Evolutionary conservation across 2,888 invertebrate genomes (phyloP).

Genomic region (Amphiduros pacificus): DNA sequence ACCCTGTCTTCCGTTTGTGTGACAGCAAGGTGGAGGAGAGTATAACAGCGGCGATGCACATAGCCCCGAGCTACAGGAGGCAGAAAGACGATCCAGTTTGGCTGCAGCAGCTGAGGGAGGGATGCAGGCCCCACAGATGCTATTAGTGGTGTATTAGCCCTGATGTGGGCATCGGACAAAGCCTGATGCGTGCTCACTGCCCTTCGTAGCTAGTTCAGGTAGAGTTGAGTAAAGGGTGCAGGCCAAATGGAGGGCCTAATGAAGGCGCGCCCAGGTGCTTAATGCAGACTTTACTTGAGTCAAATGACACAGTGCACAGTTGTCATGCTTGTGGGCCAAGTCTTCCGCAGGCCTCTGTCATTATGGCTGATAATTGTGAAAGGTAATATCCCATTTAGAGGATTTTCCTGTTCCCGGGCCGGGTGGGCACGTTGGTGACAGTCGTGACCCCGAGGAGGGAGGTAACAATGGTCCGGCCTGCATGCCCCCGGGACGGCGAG

Average conservation of each 20-base stretch:
- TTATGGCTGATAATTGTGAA: neutral
- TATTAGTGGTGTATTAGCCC: too few relatives aligned
- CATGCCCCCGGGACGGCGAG: too few relatives aligned
- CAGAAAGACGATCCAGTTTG: too few relatives aligned
- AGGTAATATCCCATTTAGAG: constrained; percentile 3
- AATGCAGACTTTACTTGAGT: neutral
- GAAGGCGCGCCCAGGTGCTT: constrained; percentile 1
- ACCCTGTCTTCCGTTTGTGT: too few relatives aligned
- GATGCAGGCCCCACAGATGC: too few relatives aligned
- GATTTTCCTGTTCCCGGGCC: neutral
- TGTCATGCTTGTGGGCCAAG: neutral
- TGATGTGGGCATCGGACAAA: too few relatives aligned
- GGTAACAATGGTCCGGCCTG: too few relatives aligned
- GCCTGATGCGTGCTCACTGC: neutral
- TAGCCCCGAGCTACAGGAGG: too few relatives aligned
- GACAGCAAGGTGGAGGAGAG: too few relatives aligned
- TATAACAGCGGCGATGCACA: too few relatives aligned
- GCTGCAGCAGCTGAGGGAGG: too few relatives aligned
- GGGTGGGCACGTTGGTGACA: neutral
- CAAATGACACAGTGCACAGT: neutral
- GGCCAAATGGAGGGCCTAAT: neutral
- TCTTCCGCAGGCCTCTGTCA: neutral
- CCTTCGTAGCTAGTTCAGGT: neutral
- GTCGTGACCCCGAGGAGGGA: neutral
- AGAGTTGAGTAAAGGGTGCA: neutral